Evolutionary conservation across 2,888 invertebrate genomes (phyloP), one percentile per base, ranked within the genome.

Genomic region (Ferrisia virgata): DNA sequence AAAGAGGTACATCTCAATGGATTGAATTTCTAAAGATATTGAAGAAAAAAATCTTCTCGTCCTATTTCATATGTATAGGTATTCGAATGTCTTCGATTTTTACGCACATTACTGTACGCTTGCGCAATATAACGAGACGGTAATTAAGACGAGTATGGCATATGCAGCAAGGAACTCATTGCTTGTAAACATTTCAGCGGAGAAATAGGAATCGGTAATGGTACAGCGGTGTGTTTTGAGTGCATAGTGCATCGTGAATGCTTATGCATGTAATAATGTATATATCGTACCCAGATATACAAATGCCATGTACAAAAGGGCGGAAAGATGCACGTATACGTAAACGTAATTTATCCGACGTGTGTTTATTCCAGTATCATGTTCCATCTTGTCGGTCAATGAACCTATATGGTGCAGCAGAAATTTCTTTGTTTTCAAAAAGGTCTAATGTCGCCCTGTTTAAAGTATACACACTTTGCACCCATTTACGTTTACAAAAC

Each of bases 331-430:
- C 53, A 53, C 72, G 72, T n/a, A n/a, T n/a, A n/a, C n/a, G n/a
- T n/a, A n/a, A n/a, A n/a, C n/a, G n/a, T 76, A 76, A 76, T 76
- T 76, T 76, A 76, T 76, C 72, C 72, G 36, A 18, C 72, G 72
- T 76, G 72, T 76, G 72, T 76, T 76, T 76, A 76, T 76, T 36
- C 72, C 72, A 36, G 72, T 76, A 76, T 76, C 72, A n/a, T 36
- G 72, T 76, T 76, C 28, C 72, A 8, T 22, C 36, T 18, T 53
- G 53, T 9, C 36, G 72, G 72, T 76, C 72, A 76, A 76, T 76
- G 72, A 76, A 76, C 72, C 72, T 33, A 18, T 22, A n/a, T 53
- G 4, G 36, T 53, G 22, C 53, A 2, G 72, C n/a, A n/a, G n/a
- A n/a, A n/a, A 76, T 36, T 33, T 76, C 72, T 76, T 76, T 76